phyloP scores from a whole-genome alignment of 2,888 invertebrate genomes.

The Thecocarcelia acutangulata region DNA sequence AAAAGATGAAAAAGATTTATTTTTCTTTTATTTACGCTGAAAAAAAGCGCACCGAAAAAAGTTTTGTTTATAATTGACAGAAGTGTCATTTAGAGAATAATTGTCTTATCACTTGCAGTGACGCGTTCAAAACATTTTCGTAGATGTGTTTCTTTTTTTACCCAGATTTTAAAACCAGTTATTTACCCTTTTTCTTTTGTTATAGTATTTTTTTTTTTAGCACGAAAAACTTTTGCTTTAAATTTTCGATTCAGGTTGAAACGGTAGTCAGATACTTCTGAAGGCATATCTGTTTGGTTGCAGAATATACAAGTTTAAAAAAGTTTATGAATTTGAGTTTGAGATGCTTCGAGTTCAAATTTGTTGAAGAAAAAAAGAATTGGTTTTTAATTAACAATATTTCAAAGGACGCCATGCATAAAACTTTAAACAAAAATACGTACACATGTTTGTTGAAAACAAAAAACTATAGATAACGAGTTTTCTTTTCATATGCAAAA shows the following conservation, averaged over 20 bases:
- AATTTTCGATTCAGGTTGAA: conserved; percentile 12
- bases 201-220: background rate
- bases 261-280: background rate
- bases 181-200: conserved; percentile 9
- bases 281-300: background rate
- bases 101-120: conserved; percentile 79
- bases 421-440: too few species aligned
- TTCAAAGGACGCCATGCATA: background rate
- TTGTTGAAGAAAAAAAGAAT: background rate
- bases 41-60: conserved; percentile 31
- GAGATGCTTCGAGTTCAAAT: background rate
- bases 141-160: conserved; percentile 70
- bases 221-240: background rate
- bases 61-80: conserved; percentile 74
- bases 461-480: background rate
- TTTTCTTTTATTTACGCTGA: conserved; percentile 39
- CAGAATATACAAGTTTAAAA: background rate
- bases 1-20: conserved; percentile 32
- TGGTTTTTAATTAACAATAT: conserved; percentile 10
- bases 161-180: conserved; percentile 20
- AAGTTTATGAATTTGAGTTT: background rate
- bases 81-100: conserved; percentile 73
- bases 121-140: conserved; percentile 75
- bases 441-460: background rate
- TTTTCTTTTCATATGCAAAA: too few species aligned